phyloP scores from a whole-genome alignment of 2,888 invertebrate genomes.

The Idaea aversata region DNA sequence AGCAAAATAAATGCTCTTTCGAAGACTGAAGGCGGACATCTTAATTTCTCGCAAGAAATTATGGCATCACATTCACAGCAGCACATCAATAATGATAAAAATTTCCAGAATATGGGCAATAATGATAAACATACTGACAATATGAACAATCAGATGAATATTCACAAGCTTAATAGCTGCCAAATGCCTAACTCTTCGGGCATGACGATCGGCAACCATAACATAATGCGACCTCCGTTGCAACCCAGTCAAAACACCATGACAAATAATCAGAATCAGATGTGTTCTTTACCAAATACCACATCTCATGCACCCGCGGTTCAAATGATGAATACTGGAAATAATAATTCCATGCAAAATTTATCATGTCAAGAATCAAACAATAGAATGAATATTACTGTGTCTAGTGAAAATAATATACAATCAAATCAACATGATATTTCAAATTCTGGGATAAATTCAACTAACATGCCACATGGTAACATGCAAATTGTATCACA shows the following conservation, averaged over 20 bases:
- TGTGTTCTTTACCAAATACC: slow-evolving; percentile 63
- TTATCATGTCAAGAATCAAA: slow-evolving; percentile 70
- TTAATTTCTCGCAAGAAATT: slow-evolving; percentile 74
- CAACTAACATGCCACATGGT: slow-evolving; percentile 60
- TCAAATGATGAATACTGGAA: slow-evolving; percentile 67
- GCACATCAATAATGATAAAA: slow-evolving; percentile 67
- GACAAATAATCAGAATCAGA: slow-evolving; percentile 60
- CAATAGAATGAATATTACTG: slow-evolving; percentile 59
- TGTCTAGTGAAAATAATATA: slow-evolving; percentile 52
- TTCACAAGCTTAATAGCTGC: slow-evolving; percentile 70
- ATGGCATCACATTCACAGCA: slow-evolving; percentile 74
- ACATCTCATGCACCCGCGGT: slow-evolving; percentile 58
- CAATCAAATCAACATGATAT: slow-evolving; percentile 65
- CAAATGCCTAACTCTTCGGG: slow-evolving; percentile 66
- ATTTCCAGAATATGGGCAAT: slow-evolving; percentile 67
- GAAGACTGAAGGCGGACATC: slow-evolving; percentile 70
- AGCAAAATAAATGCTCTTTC: slow-evolving; percentile 74
- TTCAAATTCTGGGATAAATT: slow-evolving; percentile 47
- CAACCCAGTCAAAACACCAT: slow-evolving; percentile 66
- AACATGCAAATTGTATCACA: slow-evolving; percentile 70
- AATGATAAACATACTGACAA: slow-evolving; percentile 66
- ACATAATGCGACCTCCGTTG: slow-evolving; percentile 60
- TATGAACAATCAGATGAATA: slow-evolving; percentile 60
- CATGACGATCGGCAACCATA: slow-evolving; percentile 71
- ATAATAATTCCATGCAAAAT: slow-evolving; percentile 64